phyloP scores from a whole-genome alignment of 2,797 vertebrate genomes.

The Chaetodon trifasciatus region DNA sequence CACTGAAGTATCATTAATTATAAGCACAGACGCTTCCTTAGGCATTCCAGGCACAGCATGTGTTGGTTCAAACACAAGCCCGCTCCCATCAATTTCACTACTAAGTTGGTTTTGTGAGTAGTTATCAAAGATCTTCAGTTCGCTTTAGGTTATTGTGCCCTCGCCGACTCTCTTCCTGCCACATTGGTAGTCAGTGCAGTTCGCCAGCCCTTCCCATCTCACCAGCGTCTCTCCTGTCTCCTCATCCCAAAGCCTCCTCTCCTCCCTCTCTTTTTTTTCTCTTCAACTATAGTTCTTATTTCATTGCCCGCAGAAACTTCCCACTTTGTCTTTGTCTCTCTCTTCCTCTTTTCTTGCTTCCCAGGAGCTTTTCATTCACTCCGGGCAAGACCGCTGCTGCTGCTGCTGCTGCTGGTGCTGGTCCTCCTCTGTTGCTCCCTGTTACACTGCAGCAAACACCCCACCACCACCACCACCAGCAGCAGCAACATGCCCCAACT shows the following conservation, averaged over 20 bases:
- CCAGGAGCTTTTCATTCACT: conserved; percentile 39
- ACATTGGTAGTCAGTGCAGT: conserved; percentile 41
- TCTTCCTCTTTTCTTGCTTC: conserved; percentile 18
- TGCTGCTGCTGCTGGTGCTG: conserved; percentile 8
- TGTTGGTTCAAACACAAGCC: conserved; percentile 52
- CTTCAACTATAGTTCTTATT: neutral
- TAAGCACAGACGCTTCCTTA: conserved; percentile 43
- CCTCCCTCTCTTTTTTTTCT: neutral
- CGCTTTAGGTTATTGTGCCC: conserved; percentile 48
- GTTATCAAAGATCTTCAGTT: conserved; percentile 61
- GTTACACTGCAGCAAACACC: conserved; percentile 4
- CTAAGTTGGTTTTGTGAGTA: conserved; percentile 50
- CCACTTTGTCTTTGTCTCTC: conserved; percentile 27
- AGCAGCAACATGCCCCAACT: neutral
- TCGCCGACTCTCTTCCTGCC: conserved; percentile 31
- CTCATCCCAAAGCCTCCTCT: neutral
- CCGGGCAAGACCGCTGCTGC: conserved; percentile 16
- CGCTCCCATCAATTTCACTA: conserved; percentile 45
- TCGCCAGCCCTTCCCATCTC: conserved; percentile 7
- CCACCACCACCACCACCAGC: neutral
- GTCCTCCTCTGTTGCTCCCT: conserved; percentile 18
- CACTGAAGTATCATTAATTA: conserved; percentile 63
- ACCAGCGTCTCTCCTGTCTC: neutral
- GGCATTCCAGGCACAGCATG: conserved; percentile 57
- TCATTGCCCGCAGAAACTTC: conserved; percentile 24